Conservation (phyloP, 2,888 invertebrate species). For the Machimus rusticus region DNA sequence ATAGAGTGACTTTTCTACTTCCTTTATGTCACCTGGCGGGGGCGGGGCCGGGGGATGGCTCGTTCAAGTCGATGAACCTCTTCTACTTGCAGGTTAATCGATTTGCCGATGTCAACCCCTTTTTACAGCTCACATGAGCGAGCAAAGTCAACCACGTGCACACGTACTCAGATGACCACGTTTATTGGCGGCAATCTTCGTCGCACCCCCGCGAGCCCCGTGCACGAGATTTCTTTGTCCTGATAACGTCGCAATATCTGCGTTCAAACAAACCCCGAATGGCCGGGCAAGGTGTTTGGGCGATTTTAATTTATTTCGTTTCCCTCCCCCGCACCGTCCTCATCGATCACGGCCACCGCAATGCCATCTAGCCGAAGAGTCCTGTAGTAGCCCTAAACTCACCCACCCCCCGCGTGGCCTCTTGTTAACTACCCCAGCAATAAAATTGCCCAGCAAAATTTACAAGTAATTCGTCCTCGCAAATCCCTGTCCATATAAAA, state of each 20-base stretch:
- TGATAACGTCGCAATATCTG: slow-evolving; percentile 40
- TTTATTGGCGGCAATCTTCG: slow-evolving; percentile 45
- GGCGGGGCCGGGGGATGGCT: background rate
- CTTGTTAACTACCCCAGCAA: slow-evolving; percentile 19
- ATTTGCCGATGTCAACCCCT: slow-evolving; percentile 42
- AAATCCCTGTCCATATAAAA: slow-evolving; percentile 30
- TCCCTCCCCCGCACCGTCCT: slow-evolving; percentile 14
- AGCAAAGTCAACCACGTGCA: slow-evolving; percentile 48
- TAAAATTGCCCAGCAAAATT: slow-evolving; percentile 3
- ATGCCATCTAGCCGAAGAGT: background rate
- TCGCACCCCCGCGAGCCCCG: background rate
- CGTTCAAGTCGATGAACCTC: background rate
- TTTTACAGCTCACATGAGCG: slow-evolving; percentile 44
- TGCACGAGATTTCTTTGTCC: slow-evolving; percentile 44
- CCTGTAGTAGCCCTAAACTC: background rate
- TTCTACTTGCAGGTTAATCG: slow-evolving; percentile 31
- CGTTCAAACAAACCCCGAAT: slow-evolving; percentile 39
- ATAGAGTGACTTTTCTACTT: background rate
- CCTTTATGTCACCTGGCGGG: no score
- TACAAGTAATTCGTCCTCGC: slow-evolving; percentile 31
- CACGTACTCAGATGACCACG: slow-evolving; percentile 47
- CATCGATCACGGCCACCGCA: slow-evolving; percentile 34
- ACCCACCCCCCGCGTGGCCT: background rate
- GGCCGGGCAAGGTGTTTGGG: slow-evolving; percentile 45
- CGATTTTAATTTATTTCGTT: slow-evolving; percentile 48